Conservation (phyloP, 2,888 invertebrate genomes). For the Anorthoa munda region DNA sequence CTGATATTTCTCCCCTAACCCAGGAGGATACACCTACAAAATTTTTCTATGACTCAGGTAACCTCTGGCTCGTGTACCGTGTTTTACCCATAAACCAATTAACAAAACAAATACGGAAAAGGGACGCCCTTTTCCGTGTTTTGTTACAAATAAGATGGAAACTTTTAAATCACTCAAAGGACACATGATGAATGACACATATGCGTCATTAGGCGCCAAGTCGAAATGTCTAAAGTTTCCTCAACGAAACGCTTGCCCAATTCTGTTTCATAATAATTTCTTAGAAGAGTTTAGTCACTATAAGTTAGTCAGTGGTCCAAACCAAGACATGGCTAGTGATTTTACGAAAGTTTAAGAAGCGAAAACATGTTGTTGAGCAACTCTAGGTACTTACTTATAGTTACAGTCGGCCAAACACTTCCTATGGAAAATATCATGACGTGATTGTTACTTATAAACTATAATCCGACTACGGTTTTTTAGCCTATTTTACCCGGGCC, state of each 20-base stretch:
- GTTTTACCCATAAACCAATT: neutral
- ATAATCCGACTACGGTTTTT: too few species aligned
- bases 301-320: neutral
- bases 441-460: neutral
- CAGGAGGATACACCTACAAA: neutral
- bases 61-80: neutral
- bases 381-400: too few species aligned
- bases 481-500: too few species aligned
- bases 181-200: neutral
- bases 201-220: neutral
- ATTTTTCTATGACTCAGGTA: neutral
- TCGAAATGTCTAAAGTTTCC: slow-evolving; percentile 34
- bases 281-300: slow-evolving; percentile 22
- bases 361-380: neutral
- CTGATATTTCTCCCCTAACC: too few species aligned
- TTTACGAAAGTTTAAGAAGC: neutral
- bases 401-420: neutral
- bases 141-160: slow-evolving; percentile 5
- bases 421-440: neutral
- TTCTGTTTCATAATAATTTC: slow-evolving; percentile 29
- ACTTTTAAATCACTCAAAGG: neutral
- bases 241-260: slow-evolving; percentile 26
- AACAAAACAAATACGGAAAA: slow-evolving; percentile 14
- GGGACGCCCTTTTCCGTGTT: neutral
- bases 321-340: neutral